Base-by-base conservation (phyloP, 2,113 vertebrate species). In the Anguilla japonica region DNA sequence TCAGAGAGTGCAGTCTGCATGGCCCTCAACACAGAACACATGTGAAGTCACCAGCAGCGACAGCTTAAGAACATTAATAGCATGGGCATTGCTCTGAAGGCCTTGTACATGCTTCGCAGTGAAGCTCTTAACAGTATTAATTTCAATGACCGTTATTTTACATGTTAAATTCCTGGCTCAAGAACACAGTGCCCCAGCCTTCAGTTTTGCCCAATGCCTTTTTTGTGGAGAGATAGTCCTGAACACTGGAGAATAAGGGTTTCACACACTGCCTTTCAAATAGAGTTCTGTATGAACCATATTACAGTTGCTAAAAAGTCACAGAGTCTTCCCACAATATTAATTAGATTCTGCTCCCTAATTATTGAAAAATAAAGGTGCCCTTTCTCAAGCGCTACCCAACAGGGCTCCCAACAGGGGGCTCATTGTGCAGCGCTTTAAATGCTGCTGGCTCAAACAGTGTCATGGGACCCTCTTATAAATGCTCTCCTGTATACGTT, bases 361-460 rank as follows among this genome's bases (percentile, higher is more conserved):
- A 87, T 93, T 91, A 92, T 92, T 91, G 91, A 81, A 88, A 92
- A 92, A 95, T 93, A 93, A 93, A 94, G 93, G 88, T 88, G 83
- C 85, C 92, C 89, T 92, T 92, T 94, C 93, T 92, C 91, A 53
- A 82, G 89, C 91, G 92, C 92, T 95, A 94, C 89, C 89, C 34
- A 85, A 13, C 13, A 41, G 75, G 8, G 9, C 14, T 80, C 89
- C 87, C 90, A 90, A 95, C 93, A 95, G 93, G 93, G 91, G 91
- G 87, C 86, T 93, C 92, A 94, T 95, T 96, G 95, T 95, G 91
- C 83, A 87, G 14, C 83, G 5, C 89, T 90, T 90, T 87, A 93
- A 87, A 93, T 88, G 82, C 85, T 84, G 88, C 89, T 88, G 89
- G 92, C 89, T 92, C 91, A 88, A 56, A 93, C 92, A 89, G 89